Percentiles rank a stretch among this genome's conserved stretches.
Evolutionary conservation across 2,888 invertebrate genomes (phyloP).

Genomic region (Sericinus montela): DNA sequence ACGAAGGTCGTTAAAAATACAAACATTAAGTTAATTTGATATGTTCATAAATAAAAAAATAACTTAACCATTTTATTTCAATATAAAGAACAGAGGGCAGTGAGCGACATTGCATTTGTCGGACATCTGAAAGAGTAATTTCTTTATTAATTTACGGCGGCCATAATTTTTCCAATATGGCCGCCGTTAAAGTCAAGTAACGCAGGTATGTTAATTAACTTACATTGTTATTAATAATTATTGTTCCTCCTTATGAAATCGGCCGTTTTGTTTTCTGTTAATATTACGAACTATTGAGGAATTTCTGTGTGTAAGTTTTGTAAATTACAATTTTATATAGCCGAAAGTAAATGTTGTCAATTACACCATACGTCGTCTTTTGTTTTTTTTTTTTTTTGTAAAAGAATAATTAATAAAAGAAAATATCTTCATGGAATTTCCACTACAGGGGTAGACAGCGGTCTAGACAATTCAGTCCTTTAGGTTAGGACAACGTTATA

Average conservation of each 20-base stretch:
- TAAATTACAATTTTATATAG: too few species aligned
- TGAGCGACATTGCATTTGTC: constrained; percentile 49
- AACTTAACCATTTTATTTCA: constrained; percentile 24
- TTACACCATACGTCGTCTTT: too few species aligned
- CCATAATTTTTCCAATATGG: constrained; percentile 58
- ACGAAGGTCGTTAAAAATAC: too few species aligned
- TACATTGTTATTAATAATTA: constrained; percentile 39
- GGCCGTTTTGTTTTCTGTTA: constrained; percentile 15
- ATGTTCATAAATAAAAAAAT: too few species aligned
- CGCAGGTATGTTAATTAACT: constrained; percentile 51
- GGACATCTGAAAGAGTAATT: constrained; percentile 70
- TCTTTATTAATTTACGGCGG: constrained; percentile 56
- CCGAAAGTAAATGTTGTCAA: too few species aligned
- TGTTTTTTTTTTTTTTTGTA: too few species aligned
- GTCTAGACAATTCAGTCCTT: too few species aligned
- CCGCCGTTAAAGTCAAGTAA: constrained; percentile 36
- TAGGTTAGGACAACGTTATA: too few species aligned
- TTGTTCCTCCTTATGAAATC: constrained; percentile 32
- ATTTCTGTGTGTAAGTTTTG: constrained; percentile 18
- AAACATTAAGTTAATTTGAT: too few species aligned
- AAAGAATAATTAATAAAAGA: too few species aligned
- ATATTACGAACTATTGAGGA: background rate
- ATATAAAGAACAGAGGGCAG: constrained; percentile 35
- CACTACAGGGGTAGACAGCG: too few species aligned
- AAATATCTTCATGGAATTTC: too few species aligned